Base-by-base conservation (phyloP, 2,888 invertebrate genomes). In the Rhopalosiphum nymphaeae region DNA sequence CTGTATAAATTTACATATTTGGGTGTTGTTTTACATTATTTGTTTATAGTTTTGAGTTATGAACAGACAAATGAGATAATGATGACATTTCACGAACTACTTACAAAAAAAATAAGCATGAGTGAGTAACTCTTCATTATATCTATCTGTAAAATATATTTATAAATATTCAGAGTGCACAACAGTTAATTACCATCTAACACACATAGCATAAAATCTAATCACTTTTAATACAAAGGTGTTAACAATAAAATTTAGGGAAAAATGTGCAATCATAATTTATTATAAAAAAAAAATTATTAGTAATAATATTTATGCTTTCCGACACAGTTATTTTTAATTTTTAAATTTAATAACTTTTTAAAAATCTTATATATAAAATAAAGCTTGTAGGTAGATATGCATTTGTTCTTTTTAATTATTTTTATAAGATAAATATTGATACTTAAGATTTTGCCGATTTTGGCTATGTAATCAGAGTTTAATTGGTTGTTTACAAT, bases 1-100 rank as follows among this genome's bases (percentile, higher is more conserved):
- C 29, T 29, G 13, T 26, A 86, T 29, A 7, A 26, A 86, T 16
- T 53, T 36, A 88, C 49, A 88, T 36, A 25, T 36, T 88, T 36
- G 78, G 36, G 36, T 78, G 7, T 78, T 36, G 36, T 36, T 78
- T 36, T 78, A 36, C 36, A 42, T 78, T 16, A 87, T 88, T 56
- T 11, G 21, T 56, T 93, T 88, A 53, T 67, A 94, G 94, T 94
- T 91, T 91, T 94, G 53, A 86, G 42, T 13, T 67, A 86, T n/a
- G 94, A 94, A 86, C 86, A 42, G 10, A 16, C 57, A 86, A 94
- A 94, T 42, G 91, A 13, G 36, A 91, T 44, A 25, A 91, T 94
- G 61, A 91, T 42, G 29, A 91, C 29, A 21, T 94, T 94, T 87
- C 86, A 67, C 4, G 46, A 44, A 57, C 42, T 85, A n/a, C 49